Conservation (phyloP, 2,113 vertebrate species). For the Catharus bicknelli region DNA sequence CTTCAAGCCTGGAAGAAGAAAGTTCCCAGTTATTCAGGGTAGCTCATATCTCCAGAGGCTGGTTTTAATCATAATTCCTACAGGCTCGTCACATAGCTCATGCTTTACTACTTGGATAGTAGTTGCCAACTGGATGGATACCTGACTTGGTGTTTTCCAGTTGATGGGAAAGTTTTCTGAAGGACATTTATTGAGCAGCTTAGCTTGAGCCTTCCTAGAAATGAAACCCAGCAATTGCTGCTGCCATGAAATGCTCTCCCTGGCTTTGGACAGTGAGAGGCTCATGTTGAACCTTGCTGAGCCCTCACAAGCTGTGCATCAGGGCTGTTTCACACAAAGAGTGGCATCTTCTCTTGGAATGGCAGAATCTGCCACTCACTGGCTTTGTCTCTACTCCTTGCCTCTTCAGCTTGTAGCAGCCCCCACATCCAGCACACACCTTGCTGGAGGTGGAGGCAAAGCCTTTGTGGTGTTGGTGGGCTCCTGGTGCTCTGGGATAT, state of each 20-base stretch:
- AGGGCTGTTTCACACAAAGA: neutral
- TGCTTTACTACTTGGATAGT: constrained; percentile 20
- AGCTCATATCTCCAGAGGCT: neutral
- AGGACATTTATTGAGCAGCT: neutral
- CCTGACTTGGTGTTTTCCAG: constrained; percentile 4
- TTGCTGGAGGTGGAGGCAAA: neutral
- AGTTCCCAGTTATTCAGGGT: neutral
- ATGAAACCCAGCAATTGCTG: neutral
- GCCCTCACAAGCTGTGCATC: neutral
- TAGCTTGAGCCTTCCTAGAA: neutral
- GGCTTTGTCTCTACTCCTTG: neutral
- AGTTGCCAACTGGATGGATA: constrained; percentile 46
- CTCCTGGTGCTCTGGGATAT: neutral
- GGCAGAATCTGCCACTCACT: neutral
- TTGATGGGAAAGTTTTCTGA: neutral
- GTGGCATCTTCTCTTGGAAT: neutral
- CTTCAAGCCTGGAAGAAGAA: neutral
- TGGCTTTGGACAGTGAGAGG: neutral
- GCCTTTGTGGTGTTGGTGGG: neutral
- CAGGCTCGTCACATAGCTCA: neutral
- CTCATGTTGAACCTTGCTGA: neutral
- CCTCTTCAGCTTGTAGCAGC: neutral
- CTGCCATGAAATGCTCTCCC: neutral
- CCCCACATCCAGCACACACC: neutral
- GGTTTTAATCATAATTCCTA: constrained; percentile 32